These are phyloP conservation scores for Lochmaea crataegi DNA, from an alignment of 2,888 invertebrate species.

Conservation along the genomic window DNA sequence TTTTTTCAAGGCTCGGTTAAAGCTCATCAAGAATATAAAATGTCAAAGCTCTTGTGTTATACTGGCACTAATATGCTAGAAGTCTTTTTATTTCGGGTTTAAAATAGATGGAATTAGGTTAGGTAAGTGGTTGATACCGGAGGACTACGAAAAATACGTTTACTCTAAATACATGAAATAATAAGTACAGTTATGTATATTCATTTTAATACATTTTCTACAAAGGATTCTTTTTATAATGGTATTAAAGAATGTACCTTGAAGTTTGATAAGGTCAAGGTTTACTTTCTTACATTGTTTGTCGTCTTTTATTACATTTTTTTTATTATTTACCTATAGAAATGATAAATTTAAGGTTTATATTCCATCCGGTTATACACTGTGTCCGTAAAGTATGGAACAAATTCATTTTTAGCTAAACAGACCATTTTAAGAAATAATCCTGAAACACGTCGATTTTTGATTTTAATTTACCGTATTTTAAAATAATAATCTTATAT, in stretches of 20 bases:
- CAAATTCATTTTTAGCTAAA: too few relatives aligned
- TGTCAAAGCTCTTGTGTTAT: conserved; percentile 21
- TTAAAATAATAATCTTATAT: too few relatives aligned
- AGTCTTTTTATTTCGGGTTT: conserved; percentile 18
- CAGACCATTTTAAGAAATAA: too few relatives aligned
- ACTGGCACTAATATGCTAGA: conserved; percentile 17
- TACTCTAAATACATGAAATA: background rate
- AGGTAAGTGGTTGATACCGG: conserved; percentile 21
- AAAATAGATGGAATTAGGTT: conserved; percentile 30
- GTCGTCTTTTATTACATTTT: background rate
- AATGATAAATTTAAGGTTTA: background rate
- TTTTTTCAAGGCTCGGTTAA: conserved; percentile 16
- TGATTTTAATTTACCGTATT: too few relatives aligned
- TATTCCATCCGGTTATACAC: background rate
- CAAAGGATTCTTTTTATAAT: background rate
- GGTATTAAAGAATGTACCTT: background rate
- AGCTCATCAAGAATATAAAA: conserved; percentile 24
- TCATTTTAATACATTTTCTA: background rate
- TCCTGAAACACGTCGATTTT: too few relatives aligned
- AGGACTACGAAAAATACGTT: background rate
- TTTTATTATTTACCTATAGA: background rate
- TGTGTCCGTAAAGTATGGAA: too few relatives aligned
- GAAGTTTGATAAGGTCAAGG: background rate
- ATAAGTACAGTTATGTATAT: background rate
- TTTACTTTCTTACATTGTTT: background rate